Evolutionary conservation across 2,888 invertebrate genomes (phyloP), one percentile per base, ranked within the genome.

Genomic region (Drosophila pseudotakahashii): DNA sequence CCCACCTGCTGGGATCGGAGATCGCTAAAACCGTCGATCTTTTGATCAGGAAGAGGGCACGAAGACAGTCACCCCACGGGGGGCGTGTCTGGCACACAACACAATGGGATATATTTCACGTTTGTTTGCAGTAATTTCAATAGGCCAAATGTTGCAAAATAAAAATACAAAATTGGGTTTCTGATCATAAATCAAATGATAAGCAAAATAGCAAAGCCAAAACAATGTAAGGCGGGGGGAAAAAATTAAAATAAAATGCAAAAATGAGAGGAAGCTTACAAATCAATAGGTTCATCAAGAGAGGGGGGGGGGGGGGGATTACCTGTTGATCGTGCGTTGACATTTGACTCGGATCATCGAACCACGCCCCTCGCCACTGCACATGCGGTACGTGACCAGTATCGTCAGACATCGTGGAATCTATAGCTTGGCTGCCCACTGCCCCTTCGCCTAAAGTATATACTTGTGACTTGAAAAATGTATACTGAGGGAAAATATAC

Each of bases 61-160:
- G 19, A 19, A 61, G 57, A 57, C 60, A 61, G n/a, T 32, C 26
- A 37, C 60, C 10, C 45, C 13, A 23, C 53, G n/a, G 30, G 30
- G 30, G 68, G 66, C 10, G 55, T n/a, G 30, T 9, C 16, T 41
- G 37, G 9, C 13, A 19, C 19, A 19, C 44, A 48, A 42, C 30
- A 81, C 78, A 84, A 87, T 76, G 61, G 66, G 36, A 59, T 63
- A 66, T 71, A 75, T 63, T 76, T 64, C 57, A 69, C 55, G 70
- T 75, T 67, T 81, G 76, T 72, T 81, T 76, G 83, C 76, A 63
- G 75, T 85, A 70, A 86, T 78, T 81, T 76, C 68, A 87, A 81
- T 81, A 81, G 19, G 62, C 52, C 36, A 44, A 67, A 62, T 75
- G 77, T 47, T 39, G 63, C 58, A 60, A 63, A 57, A 54, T 14